Base-by-base conservation (phyloP, 1,140 invertebrate species). In the Drosophila suzukii region DNA sequence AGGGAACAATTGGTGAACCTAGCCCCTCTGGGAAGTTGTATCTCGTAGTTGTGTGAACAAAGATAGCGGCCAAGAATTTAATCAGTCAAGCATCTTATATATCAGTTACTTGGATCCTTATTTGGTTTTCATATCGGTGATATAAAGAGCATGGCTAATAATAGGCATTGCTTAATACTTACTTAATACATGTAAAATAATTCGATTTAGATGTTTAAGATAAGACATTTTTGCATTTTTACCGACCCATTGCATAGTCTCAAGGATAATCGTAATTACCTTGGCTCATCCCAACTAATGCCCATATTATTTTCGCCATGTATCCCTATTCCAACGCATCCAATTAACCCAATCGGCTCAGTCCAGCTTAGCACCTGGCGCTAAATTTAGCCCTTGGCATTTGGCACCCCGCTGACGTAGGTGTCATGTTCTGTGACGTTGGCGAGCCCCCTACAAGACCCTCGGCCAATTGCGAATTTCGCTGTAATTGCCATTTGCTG, bases 401-500 rank as follows among this genome's bases (percentile, higher is more conserved):
- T 75, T 61, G 58, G 24, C 34, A 36, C 17, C 15, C 50, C 44
- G 11, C 71, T 88, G 82, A 86, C 83, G 83, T 86, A 88, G 80
- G 57, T 74, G 65, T 63, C 66, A 62, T 50, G 65, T 59, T 66
- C 61, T 43, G 56, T 86, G 83, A 86, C 83, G 83, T 88, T 53
- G 60, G 59, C 58, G 13, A 32, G 38, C 24, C 65, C 63, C 32
- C 44, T 63, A 15, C 27, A 34, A 34, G 30, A 49, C 24, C 49
- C 7, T 11, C 49, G 30, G 66, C 62, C 55, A 88, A 79, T 83
- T 67, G 73, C 73, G 73, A 76, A 76, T 59, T 76, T 88, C 80
- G 41, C 75, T 60, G 43, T 86, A 86, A 86, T 83, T 86, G 63
- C 53, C 72, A 38, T 24, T 73, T 51, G 82, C 79, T 81, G 68